Evolutionary conservation across 2,888 invertebrate species (phyloP).

Genomic region (Cryptophagus acutangulus): DNA sequence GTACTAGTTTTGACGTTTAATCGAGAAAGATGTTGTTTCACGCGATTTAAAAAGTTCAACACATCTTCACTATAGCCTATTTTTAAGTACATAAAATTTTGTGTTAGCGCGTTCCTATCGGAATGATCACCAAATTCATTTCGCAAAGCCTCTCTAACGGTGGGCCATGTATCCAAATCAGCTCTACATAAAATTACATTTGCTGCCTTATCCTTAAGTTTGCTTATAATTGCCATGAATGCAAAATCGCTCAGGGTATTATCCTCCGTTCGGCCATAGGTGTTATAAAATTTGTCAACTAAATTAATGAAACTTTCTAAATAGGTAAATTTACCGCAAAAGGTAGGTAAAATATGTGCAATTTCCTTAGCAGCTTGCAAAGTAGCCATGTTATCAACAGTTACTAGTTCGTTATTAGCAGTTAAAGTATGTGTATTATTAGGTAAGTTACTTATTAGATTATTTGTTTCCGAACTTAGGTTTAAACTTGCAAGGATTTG

Average conservation of each 20-base stretch:
- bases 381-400: neutral
- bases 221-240: constrained; percentile 9
- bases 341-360: constrained; percentile 1
- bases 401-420: neutral
- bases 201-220: constrained; percentile 7
- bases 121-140: constrained; percentile 1
- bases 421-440: no score
- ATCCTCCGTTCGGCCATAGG: neutral
- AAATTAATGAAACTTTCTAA: constrained; percentile 4
- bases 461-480: no score
- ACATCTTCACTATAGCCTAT: neutral
- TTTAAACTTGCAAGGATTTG: no score
- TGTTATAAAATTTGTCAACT: constrained; percentile 1
- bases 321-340: neutral
- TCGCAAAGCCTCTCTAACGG: constrained; percentile 30
- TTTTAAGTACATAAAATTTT: constrained; percentile 4
- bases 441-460: no score
- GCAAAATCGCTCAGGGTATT: constrained; percentile 10
- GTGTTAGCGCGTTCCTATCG: neutral
- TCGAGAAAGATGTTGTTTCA: neutral
- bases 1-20: neutral
- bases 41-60: neutral
- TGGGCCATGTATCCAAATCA: constrained; percentile 15
- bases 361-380: neutral
- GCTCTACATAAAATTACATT: constrained; percentile 9